Conservation (phyloP, 2,888 invertebrate genomes). For the Brenthis hecate region DNA sequence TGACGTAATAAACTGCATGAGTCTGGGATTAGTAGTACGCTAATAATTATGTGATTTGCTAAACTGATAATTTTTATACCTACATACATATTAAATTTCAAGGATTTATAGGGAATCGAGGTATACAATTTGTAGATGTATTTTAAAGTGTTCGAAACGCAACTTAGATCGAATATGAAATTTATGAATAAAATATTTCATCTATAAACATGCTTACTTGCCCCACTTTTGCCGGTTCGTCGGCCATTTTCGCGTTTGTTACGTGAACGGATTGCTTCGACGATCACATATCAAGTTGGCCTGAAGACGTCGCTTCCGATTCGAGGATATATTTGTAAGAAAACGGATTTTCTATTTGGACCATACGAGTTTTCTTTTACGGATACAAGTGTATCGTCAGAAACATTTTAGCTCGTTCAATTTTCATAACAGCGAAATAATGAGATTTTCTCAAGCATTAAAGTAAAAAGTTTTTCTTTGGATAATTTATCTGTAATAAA, state of each 20-base stretch:
- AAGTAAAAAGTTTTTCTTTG: background rate
- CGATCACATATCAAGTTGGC: slow-evolving; percentile 67
- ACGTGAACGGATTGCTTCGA: slow-evolving; percentile 52
- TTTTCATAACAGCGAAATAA: slow-evolving; percentile 2
- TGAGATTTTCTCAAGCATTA: slow-evolving; percentile 5
- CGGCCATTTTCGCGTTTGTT: slow-evolving; percentile 68
- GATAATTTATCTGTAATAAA: no score
- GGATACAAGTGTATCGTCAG: slow-evolving; percentile 11
- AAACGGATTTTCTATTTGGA: slow-evolving; percentile 64
- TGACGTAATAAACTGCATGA: slow-evolving; percentile 37
- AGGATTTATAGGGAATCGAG: background rate
- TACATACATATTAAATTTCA: background rate
- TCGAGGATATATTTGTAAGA: slow-evolving; percentile 64
- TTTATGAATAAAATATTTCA: slow-evolving; percentile 50
- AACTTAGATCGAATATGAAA: slow-evolving; percentile 35
- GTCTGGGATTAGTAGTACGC: slow-evolving; percentile 45
- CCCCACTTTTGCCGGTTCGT: slow-evolving; percentile 75
- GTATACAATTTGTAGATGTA: background rate
- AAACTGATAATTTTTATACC: slow-evolving; percentile 3
- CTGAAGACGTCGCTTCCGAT: slow-evolving; percentile 61
- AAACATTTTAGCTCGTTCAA: slow-evolving; percentile 13
- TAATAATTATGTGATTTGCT: slow-evolving; percentile 9
- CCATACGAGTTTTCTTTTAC: slow-evolving; percentile 32
- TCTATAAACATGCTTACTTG: slow-evolving; percentile 53
- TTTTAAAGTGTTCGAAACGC: slow-evolving; percentile 16